Evolutionary conservation across 1,140 invertebrate genomes (phyloP).

Genomic region (Asbolus verrucosus): DNA sequence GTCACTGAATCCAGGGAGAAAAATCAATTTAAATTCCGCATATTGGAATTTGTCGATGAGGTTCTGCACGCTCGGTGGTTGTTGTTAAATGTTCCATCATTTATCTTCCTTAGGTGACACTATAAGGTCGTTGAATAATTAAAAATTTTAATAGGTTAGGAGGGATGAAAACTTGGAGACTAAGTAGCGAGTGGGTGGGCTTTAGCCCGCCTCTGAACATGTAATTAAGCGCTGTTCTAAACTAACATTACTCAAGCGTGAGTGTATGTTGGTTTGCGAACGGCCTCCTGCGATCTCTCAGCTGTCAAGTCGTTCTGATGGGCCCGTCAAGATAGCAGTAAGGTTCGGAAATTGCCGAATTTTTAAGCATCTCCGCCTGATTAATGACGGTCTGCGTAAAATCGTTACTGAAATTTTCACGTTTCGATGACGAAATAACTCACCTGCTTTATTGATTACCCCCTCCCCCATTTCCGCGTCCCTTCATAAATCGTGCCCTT

Average conservation of each 20-base stretch:
- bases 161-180: conserved; percentile 11
- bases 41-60: not conserved
- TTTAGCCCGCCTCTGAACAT: conserved; percentile 41
- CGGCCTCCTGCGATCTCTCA: conserved; percentile 47
- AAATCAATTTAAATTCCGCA: too few species aligned
- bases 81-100: not conserved
- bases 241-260: conserved; percentile 41
- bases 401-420: conserved; percentile 5
- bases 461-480: conserved; percentile 21
- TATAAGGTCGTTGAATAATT: not conserved
- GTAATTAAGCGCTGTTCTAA: conserved; percentile 49
- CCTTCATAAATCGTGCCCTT: conserved; percentile 51
- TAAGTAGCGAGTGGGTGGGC: conserved; percentile 45
- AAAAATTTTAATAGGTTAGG: conserved; percentile 22
- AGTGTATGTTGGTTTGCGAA: conserved; percentile 43
- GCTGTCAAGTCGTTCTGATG: conserved; percentile 32
- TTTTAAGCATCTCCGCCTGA: conserved; percentile 39
- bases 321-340: conserved; percentile 27
- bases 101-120: not conserved
- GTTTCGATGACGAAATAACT: not conserved
- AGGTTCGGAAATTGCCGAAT: conserved; percentile 47
- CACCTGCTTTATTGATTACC: conserved; percentile 39
- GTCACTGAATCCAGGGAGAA: too few species aligned
- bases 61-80: not conserved
- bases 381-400: conserved; percentile 35